phyloP scores from a whole-genome alignment of 2,888 invertebrate genomes.

The Drosophila niveifrons region DNA sequence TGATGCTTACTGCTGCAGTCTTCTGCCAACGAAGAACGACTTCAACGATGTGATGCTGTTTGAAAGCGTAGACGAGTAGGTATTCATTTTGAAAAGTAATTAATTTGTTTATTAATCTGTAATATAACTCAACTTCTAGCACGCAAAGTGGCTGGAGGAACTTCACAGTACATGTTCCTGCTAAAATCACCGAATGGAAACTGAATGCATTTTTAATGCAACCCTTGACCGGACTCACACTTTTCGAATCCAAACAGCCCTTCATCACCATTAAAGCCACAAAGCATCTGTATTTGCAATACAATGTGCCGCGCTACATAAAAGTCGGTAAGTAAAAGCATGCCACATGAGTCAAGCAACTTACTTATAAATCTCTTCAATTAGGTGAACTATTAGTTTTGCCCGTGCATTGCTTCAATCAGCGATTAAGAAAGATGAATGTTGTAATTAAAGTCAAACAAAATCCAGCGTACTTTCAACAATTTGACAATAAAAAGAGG shows the following conservation, averaged over 20 bases:
- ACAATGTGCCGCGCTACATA: constrained; percentile 23
- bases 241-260: constrained; percentile 6
- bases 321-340: constrained; percentile 27
- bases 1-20: not conserved
- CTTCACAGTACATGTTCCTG: constrained; percentile 23
- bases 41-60: constrained; percentile 47
- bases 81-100: not conserved
- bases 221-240: constrained; percentile 20
- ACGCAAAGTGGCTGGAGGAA: not conserved
- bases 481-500: not conserved
- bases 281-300: constrained; percentile 9
- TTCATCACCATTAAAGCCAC: constrained; percentile 9
- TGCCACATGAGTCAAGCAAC: not conserved
- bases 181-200: constrained; percentile 30
- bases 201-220: constrained; percentile 44
- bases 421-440: not conserved
- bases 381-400: constrained; percentile 40
- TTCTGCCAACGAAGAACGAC: not conserved
- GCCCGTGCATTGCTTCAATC: constrained; percentile 30
- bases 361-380: not conserved
- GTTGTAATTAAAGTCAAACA: constrained; percentile 16
- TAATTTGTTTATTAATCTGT: not conserved
- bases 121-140: too few species aligned
- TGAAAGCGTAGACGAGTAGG: constrained; percentile 27
- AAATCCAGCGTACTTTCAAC: not conserved